Evolutionary conservation across 2,113 vertebrate genomes (phyloP).

Genomic region (Seriola dumerili): DNA sequence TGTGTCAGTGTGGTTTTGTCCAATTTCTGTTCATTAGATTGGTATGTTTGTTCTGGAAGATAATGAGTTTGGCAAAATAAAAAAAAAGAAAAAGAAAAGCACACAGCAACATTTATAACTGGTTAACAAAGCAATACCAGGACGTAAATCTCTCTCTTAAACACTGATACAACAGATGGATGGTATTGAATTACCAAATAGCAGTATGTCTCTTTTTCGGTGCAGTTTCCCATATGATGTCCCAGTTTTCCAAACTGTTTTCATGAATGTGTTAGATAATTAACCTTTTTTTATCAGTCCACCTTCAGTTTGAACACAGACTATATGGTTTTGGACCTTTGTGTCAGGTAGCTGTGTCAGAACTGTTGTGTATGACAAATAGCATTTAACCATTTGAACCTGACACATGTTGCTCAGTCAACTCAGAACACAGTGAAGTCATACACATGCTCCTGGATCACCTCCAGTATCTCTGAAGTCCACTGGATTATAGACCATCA

Average conservation of each 20-base stretch:
- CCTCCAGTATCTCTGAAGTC: too few relatives aligned
- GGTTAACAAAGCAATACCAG: background rate
- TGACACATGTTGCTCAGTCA: background rate
- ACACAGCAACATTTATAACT: background rate
- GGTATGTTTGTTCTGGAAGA: constrained; percentile 52
- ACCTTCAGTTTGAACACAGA: background rate
- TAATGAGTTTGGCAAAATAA: background rate
- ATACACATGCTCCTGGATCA: too few relatives aligned
- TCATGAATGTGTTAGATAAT: background rate
- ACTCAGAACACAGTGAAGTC: background rate
- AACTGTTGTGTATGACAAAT: too few relatives aligned
- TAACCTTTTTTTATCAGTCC: too few relatives aligned
- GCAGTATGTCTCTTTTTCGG: background rate
- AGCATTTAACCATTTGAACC: too few relatives aligned
- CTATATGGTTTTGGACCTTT: background rate
- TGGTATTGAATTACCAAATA: too few relatives aligned
- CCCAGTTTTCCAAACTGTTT: background rate
- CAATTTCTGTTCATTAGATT: constrained; percentile 21
- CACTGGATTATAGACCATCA: background rate
- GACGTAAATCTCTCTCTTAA: background rate
- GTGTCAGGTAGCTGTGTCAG: too few relatives aligned
- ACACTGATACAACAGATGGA: background rate
- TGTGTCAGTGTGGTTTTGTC: background rate
- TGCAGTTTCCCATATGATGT: background rate
- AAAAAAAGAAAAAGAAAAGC: background rate